Base-by-base conservation (phyloP, 2,797 vertebrate genomes). In the Botia kubotai region DNA sequence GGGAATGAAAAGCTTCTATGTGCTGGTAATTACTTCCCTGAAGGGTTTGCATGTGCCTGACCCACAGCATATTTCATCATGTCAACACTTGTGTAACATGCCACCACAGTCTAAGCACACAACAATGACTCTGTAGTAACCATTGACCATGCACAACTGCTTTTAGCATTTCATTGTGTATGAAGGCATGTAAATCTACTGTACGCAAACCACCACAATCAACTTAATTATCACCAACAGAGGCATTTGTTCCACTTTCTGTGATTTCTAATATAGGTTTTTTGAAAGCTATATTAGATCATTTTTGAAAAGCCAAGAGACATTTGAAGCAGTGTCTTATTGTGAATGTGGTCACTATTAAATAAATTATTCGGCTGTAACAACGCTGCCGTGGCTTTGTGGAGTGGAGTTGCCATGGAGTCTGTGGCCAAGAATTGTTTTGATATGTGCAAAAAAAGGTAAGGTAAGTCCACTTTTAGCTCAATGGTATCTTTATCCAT, bases 11-110 rank as follows among this genome's bases (percentile, higher is more conserved):
- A 72, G 84, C 85, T 76, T 79, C 82, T 71, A 67, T 60, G 67
- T 63, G 77, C 74, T 89, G 86, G 86, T 89, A 87, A 90, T 89
- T 89, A 85, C 81, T 79, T 82, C 65, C 75, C 84, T 70, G 46
- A 85, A 88, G 82, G 85, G 82, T 84, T 88, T 70, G 70, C 72
- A 69, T 74, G 74, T 80, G 84, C 81, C 58, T 19, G 77, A 77
- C 84, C 52, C 62, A 62, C 75, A 78, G 68, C 82, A 80, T 66
- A 62, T 90, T 84, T 88, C 83, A 87, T 83, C 88, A 87, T 72
- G 48, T 89, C 86, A 86, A 84, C 86, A 85, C 79, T 65, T 43
- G 12, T 83, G 82, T 53, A 83, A 85, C 83, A 72, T 85, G 81
- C 84, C 83, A 74, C 6, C 36, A 77, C 82, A 57, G 78, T 80